Evolutionary conservation across 2,797 vertebrate species (phyloP).

Genomic region (Sebastes taczanowskii): DNA sequence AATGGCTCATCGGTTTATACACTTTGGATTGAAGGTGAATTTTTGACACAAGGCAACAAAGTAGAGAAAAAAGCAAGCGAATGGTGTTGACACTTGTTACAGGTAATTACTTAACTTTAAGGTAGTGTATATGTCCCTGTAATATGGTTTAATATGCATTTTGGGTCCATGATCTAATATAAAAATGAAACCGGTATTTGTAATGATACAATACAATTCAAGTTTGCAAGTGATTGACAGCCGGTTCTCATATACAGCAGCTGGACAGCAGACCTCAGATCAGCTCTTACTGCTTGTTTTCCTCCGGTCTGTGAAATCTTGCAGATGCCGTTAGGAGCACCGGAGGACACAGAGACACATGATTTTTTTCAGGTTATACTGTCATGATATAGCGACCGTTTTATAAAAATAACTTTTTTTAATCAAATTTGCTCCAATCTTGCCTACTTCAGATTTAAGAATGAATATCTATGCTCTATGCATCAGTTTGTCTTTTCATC

Average conservation of each 20-base stretch:
- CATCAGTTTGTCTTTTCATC: neutral
- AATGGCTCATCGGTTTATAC: slow-evolving; percentile 12
- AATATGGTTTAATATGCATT: too few species aligned
- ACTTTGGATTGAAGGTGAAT: neutral
- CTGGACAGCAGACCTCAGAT: too few species aligned
- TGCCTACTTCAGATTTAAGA: neutral
- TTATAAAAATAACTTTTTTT: too few species aligned
- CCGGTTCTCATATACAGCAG: too few species aligned
- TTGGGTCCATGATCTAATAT: too few species aligned
- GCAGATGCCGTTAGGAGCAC: too few species aligned
- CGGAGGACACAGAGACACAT: too few species aligned
- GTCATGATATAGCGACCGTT: too few species aligned
- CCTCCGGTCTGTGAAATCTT: too few species aligned
- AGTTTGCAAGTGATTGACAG: neutral
- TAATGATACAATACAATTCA: neutral
- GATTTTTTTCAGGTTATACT: too few species aligned
- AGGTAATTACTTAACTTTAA: neutral
- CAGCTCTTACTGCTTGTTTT: too few species aligned
- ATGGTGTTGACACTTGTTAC: neutral
- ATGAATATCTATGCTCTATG: neutral
- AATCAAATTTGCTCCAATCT: too few species aligned
- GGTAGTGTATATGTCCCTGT: neutral
- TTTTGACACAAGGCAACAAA: neutral
- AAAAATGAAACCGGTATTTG: neutral
- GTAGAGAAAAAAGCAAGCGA: neutral